Percentiles rank a stretch among this genome's conserved stretches.
phyloP scores from a whole-genome alignment of 2,113 vertebrate species.

The Microtus richardsoni region DNA sequence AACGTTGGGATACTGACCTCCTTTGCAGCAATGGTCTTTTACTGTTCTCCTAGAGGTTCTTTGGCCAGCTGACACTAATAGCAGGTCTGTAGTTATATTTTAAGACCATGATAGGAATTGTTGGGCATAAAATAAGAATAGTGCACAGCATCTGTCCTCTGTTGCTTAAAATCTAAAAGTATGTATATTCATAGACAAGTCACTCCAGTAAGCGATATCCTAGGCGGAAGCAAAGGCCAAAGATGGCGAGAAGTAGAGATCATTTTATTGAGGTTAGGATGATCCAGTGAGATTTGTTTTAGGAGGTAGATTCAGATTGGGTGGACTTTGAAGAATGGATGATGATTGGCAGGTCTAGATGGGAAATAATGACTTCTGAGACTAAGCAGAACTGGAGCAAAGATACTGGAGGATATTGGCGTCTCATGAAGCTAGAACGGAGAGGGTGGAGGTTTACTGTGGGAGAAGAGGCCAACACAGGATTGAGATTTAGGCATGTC shows the following conservation, averaged over 20 bases:
- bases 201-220: background rate
- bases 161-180: background rate
- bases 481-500: no score
- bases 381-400: background rate
- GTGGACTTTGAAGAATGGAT: background rate
- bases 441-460: accelerated
- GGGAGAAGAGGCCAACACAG: background rate
- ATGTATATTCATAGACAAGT: background rate
- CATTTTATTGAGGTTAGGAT: background rate
- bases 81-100: background rate
- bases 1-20: background rate
- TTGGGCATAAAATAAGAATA: slow-evolving; percentile 16
- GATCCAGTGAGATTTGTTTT: background rate
- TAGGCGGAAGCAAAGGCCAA: background rate
- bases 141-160: background rate
- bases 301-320: background rate
- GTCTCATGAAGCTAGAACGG: accelerated
- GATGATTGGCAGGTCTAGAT: background rate
- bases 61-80: background rate
- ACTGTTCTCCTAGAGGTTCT: background rate
- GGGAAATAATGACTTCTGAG: background rate
- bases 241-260: background rate
- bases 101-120: background rate
- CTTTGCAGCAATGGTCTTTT: background rate
- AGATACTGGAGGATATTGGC: background rate